These are phyloP conservation scores for Pachypsylla venusta DNA, from an alignment of 1,140 invertebrate genomes.

Conservation along the genomic window DNA sequence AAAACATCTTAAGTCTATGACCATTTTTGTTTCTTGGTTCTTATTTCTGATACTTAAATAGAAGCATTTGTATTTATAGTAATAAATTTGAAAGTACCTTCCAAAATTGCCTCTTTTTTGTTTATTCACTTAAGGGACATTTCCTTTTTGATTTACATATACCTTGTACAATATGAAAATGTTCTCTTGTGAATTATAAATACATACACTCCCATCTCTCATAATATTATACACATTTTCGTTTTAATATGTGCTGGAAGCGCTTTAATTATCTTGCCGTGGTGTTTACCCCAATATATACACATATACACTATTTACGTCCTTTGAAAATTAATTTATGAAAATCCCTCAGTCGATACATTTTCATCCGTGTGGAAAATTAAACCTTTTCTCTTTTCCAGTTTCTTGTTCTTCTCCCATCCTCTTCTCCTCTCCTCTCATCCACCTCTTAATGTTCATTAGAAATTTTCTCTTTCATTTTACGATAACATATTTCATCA, in stretches of 20 bases:
- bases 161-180: not conserved
- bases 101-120: too few relatives aligned
- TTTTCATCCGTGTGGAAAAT: conserved; percentile 2
- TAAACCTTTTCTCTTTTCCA: not conserved
- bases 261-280: conserved; percentile 8
- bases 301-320: not conserved
- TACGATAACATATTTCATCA: too few relatives aligned
- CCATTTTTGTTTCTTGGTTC: too few relatives aligned
- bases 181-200: conserved; percentile 6
- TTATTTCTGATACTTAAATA: too few relatives aligned
- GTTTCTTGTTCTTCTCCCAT: not conserved
- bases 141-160: not conserved
- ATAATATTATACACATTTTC: not conserved
- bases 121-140: not conserved
- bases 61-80: too few relatives aligned
- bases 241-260: not conserved
- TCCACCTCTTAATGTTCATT: conserved; percentile 8
- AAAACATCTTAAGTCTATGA: too few relatives aligned
- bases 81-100: not conserved
- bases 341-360: conserved; percentile 7
- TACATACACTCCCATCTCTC: not conserved
- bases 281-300: conserved; percentile 4
- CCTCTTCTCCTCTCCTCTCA: not conserved
- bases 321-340: conserved; percentile 8
- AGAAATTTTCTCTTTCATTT: not conserved